Base-by-base conservation (phyloP, 2,797 vertebrate genomes). In the Syndactyla subalaris region DNA sequence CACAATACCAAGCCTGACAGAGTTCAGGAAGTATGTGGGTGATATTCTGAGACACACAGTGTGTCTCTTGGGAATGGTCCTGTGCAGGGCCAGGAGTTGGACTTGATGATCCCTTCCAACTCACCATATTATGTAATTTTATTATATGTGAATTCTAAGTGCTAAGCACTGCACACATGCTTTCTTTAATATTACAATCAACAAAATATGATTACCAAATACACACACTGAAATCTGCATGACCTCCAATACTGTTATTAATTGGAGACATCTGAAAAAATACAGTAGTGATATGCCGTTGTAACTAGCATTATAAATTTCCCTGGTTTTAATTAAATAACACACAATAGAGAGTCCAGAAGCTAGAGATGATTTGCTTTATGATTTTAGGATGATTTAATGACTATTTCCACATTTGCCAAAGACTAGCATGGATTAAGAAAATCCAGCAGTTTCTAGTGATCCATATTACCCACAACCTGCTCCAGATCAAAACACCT, bases 221-320 rank as follows among this genome's bases (percentile, higher is more conserved):
- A 85, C 12, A 51, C 45, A 32, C 45, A 14, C 21, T 62, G 65
- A 52, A 92, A 86, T 74, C 45, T 62, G 5, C 38, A 63, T 74
- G 34, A 88, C 39, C 54, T 62, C n/a, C 3, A 5, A 83, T 83
- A 65, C 10, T 34, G 14, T 23, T 95, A 91, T 77, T 90, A 88
- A 88, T 61, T 87, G 24, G 23, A 92, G 63, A 81, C 85, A 92
- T 84, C 74, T 88, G 91, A 90, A 79, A 77, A 96, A 94, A 93
- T 91, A 88, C 32, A 49, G 3, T 76, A 81, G 79, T 65, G 63
- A 36, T 68, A 73, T 9, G 7, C n/a, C 82, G 29, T 55, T 88
- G 48, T 48, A 88, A 79, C 51, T 77, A 68, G 9, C 36, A 43
- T 36, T 83, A 71, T 21, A 72, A 23, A 32, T 90, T 65, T 67